phyloP scores from a whole-genome alignment of 2,888 invertebrate species.

The Oegoconia quadripuncta region DNA sequence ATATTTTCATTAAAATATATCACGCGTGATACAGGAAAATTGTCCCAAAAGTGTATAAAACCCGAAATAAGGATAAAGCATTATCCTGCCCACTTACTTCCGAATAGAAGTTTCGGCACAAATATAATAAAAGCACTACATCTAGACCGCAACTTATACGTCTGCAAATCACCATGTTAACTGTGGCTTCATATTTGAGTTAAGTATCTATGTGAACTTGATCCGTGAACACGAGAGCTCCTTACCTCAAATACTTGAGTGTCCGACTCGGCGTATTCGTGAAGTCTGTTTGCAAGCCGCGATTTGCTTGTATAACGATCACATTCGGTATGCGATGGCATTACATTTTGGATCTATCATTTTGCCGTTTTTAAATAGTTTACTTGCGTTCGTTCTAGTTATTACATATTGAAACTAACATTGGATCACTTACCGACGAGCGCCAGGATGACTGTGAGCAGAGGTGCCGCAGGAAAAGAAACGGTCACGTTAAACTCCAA shows the following conservation, averaged over 20 bases:
- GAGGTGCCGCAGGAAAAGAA: slow-evolving; percentile 96
- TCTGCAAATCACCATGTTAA: too few relatives aligned
- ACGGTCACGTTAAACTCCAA: slow-evolving; percentile 97
- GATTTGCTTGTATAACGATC: slow-evolving; percentile 7
- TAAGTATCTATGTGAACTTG: too few relatives aligned
- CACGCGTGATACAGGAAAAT: too few relatives aligned
- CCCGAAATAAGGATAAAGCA: too few relatives aligned
- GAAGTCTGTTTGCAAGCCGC: slow-evolving; percentile 18
- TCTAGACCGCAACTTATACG: too few relatives aligned
- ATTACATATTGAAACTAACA: slow-evolving; percentile 3
- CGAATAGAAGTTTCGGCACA: too few relatives aligned
- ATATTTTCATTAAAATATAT: too few relatives aligned
- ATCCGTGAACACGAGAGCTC: slow-evolving; percentile 16
- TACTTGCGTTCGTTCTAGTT: too few relatives aligned
- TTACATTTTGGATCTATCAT: not conserved
- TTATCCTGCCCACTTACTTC: too few relatives aligned
- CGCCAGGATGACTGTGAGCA: slow-evolving; percentile 98
- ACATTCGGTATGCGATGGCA: not conserved
- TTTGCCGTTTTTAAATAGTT: slow-evolving; percentile 3
- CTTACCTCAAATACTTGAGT: slow-evolving; percentile 9
- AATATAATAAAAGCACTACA: too few relatives aligned
- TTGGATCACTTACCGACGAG: slow-evolving; percentile 92
- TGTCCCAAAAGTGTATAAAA: too few relatives aligned
- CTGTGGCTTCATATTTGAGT: slow-evolving; percentile 2
- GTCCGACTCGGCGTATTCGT: slow-evolving; percentile 13